phyloP scores from a whole-genome alignment of 2,888 invertebrate species.

The Zaprionus lineosus region DNA sequence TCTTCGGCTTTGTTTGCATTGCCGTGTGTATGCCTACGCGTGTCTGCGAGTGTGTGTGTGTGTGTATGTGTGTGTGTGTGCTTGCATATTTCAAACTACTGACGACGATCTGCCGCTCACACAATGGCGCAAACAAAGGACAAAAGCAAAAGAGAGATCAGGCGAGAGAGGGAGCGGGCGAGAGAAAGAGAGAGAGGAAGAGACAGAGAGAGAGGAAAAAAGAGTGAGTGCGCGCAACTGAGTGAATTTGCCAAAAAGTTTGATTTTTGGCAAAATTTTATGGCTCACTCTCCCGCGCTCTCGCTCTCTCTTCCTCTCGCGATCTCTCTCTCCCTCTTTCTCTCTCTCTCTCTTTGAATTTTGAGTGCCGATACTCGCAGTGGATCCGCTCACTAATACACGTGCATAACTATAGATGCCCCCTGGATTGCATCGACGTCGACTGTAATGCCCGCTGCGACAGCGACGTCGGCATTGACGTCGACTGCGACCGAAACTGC shows the following conservation, averaged over 20 bases:
- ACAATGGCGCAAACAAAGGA: slow-evolving; percentile 3
- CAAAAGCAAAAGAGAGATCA: background rate
- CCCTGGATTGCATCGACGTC: slow-evolving; percentile 31
- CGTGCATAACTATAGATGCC: slow-evolving; percentile 28
- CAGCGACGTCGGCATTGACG: slow-evolving; percentile 11
- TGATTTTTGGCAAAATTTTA: slow-evolving; percentile 28
- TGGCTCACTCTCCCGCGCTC: background rate
- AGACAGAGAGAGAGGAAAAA: slow-evolving; percentile 1
- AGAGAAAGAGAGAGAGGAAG: background rate
- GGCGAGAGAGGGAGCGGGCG: background rate
- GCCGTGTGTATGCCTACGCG: background rate
- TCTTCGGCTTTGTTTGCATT: slow-evolving; percentile 15
- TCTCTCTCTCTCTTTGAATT: slow-evolving; percentile 9
- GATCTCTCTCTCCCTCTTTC: background rate
- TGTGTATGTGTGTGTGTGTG: slow-evolving; percentile 10
- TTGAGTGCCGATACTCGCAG: slow-evolving; percentile 4
- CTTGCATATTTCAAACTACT: slow-evolving; percentile 48
- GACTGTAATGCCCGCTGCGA: slow-evolving; percentile 12
- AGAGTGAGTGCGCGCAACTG: slow-evolving; percentile 6
- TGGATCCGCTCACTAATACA: slow-evolving; percentile 36
- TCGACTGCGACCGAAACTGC: slow-evolving; percentile 5
- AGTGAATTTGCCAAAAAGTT: slow-evolving; percentile 53
- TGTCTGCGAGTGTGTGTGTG: background rate
- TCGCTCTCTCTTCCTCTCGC: background rate
- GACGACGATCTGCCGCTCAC: slow-evolving; percentile 16